Base-by-base conservation (phyloP, 2,113 vertebrate species). In the Antechinus stuartii region DNA sequence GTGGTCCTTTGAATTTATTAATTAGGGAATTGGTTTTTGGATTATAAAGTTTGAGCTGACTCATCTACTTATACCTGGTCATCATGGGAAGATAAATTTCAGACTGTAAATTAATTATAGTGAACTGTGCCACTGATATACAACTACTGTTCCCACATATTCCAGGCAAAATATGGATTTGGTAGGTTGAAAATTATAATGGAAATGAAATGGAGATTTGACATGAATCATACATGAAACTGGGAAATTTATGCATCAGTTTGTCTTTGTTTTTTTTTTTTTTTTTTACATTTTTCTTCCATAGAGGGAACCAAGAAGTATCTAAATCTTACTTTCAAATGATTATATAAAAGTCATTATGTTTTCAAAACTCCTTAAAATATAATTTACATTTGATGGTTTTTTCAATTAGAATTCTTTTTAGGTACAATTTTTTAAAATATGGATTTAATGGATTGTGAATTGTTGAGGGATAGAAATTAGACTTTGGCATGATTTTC, bases 1-100 rank as follows among this genome's bases (percentile, higher is more conserved):
- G 68, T 84, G 68, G 68, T 84, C 68, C 68, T 84, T 84, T 84
- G 68, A 84, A 84, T 84, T 84, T 84, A 84, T 84, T 84, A 84
- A 84, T 84, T 84, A 84, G 68, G 68, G 68, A 84, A 84, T 84
- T 42, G 68, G 68, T 84, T 84, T 84, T 84, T 84, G 68, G 68
- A 84, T 84, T 42, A 9, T 84, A 84, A 84, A 84, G 68, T 84
- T 84, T 42, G 16, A 84, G 68, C 68, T 84, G 68, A 84, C 68
- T 84, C 68, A 84, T 84, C 68, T 42, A 84, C 68, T 84, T 84
- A 42, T 42, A 84, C 68, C 68, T 84, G 68, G 68, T 22, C 68
- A 84, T 84, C n/a, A 84, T 42, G 68, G 68, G 68, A 84, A 84
- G 68, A 84, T 84, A 84, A 84, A 84, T 84, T 84, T 84, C 68